phyloP scores from a whole-genome alignment of 2,113 vertebrate genomes.

The Larimichthys polyactis region DNA sequence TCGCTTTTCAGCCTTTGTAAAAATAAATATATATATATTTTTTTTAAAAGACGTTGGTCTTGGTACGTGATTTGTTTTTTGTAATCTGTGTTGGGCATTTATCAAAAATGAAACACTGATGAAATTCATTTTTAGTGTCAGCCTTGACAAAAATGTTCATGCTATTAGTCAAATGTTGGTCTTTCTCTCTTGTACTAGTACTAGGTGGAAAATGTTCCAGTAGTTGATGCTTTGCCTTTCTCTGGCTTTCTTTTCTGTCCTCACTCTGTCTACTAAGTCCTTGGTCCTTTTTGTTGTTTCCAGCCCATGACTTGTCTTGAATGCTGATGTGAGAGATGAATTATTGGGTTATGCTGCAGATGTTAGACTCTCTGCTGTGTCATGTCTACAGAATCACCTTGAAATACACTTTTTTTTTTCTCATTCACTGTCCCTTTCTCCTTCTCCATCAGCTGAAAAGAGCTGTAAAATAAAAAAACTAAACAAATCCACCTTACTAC shows the following conservation, averaged over 20 bases:
- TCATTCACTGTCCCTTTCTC: conserved; percentile 55
- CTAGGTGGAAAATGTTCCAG: conserved; percentile 1
- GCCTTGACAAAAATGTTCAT: background rate
- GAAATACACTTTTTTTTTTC: conserved; percentile 71
- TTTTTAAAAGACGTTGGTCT: too few species aligned
- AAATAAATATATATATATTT: too few species aligned
- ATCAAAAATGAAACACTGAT: background rate
- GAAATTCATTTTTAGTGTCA: conserved; percentile 11
- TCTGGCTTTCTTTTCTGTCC: conserved; percentile 52
- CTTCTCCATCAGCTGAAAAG: conserved; percentile 44
- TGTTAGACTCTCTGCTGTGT: conserved; percentile 77
- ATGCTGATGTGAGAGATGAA: conserved; percentile 82
- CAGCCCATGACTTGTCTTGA: conserved; percentile 79
- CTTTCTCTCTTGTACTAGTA: background rate
- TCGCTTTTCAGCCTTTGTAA: background rate
- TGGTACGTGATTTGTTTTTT: conserved; percentile 3
- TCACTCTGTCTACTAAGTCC: conserved; percentile 62
- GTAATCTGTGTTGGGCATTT: background rate
- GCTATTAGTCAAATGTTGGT: conserved; percentile 20
- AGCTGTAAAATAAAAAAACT: conserved; percentile 59
- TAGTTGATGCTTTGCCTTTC: conserved; percentile 4
- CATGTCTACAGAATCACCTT: conserved; percentile 82
- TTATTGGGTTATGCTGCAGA: conserved; percentile 80
- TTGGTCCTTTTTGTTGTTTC: conserved; percentile 78
- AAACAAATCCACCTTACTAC: conserved; percentile 53